Base-by-base conservation (phyloP, 1,140 invertebrate genomes). In the Bombus sylvicola region DNA sequence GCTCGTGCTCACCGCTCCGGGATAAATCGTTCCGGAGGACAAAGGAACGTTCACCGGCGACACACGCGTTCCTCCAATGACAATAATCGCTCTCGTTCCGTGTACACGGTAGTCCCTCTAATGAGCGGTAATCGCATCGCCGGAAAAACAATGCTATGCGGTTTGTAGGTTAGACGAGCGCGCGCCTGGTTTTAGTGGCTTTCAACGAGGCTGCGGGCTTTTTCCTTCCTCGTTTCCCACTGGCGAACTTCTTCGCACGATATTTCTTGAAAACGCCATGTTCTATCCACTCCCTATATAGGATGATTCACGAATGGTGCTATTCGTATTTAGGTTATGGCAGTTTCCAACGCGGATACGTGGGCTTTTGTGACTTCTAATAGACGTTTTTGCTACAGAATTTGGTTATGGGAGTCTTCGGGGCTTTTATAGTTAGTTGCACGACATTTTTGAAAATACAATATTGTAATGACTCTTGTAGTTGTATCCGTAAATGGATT, bases 1-100 rank as follows among this genome's bases (percentile, higher is more conserved):
- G 37, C 34, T 37, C 10, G 69, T 28, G 69, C 28, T 39, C 69
- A 25, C 5, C 15, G 64, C 31, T 34, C 37, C 25, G 41, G 47
- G 68, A 72, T 69, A 71, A 81, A 72, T 81, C 79, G 68, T 62
- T 37, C 43, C 25, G 8, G 1, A 15, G 69, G 37, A 59, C 68
- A 57, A 73, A 41, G 53, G 37, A 25, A 53, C 37, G 68, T 53
- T 59, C n/a, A 62, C 53, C 25, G 43, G 13, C 31, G 18, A 47
- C 53, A 80, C 77, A 69, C 77, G 41, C n/a, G n/a, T 74, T 25
- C n/a, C 6, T 31, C 28, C 39, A 39, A 18, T 31, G 76, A 66
- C 59, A 59, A 66, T 78, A 78, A 78, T 66, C 59, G 76, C 71
- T 47, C 34, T 78, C 10, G 75, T 77, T 64, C 22, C 37, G 39